Base-by-base conservation (phyloP, 2,797 vertebrate genomes). In the Aphelocoma californica region DNA sequence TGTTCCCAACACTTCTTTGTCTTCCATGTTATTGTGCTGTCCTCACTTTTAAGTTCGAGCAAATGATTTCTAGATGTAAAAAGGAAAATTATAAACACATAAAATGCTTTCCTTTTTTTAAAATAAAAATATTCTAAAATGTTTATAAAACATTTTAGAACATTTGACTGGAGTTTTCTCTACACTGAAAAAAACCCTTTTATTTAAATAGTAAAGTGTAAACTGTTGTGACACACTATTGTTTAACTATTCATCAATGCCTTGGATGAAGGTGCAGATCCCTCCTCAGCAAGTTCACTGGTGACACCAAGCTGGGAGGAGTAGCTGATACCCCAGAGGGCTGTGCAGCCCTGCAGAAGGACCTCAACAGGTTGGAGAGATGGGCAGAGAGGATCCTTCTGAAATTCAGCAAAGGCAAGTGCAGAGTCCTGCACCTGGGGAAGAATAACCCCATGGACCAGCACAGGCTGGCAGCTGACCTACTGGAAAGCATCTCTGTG, bases 301-400 rank as follows among this genome's bases (percentile, higher is more conserved):
- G 0, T 3, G 15, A 3, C 36, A n/a, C 10, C 3, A 25, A 5
- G 1, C 6, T 18, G 28, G 20, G 28, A 69, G 36, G 7, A 50
- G 17, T 44, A 36, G 17, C 1, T 0, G 0, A 17, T 28, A 54
- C 14, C 36, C 54, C 18, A 23, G 34, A 28, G 29, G 2, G 29
- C 45, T 81, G 7, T 40, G 47, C 45, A 60, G 40, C 26, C 34
- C 47, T 54, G 11, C 34, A 26, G 31, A 40, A 54, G 25, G 7
- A 10, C 14, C 45, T 58, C 0, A 0, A 6, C 17, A 58, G 8
- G 1, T 2, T 34, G 45, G 38, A 53, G 20, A 31, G 14, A 32
- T 32, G n/a, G 24, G 17, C 29, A 60, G 31, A 50, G 31, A 51
- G 3, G 23, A 66, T 7, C 20, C 1, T 2, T 4, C 20, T 60